These are phyloP conservation scores for Pachyramphus minor DNA, from an alignment of 2,113 vertebrate species.

Conservation along the genomic window DNA sequence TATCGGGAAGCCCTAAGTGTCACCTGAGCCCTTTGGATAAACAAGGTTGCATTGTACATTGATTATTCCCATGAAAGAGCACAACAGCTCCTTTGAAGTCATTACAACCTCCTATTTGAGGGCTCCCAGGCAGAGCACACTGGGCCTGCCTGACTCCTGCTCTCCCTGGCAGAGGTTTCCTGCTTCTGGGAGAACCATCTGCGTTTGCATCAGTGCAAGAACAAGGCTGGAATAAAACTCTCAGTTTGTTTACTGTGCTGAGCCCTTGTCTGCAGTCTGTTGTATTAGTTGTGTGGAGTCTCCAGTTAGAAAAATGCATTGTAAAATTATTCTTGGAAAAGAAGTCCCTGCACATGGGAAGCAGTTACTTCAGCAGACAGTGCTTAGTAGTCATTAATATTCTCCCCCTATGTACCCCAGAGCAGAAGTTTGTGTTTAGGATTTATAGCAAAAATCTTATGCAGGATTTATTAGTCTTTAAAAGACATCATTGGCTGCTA, in stretches of 20 bases:
- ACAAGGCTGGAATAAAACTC: neutral
- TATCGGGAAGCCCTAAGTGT: conserved; percentile 15
- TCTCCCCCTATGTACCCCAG: neutral
- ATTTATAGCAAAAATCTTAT: conserved; percentile 18
- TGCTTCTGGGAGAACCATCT: neutral
- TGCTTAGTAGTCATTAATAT: neutral
- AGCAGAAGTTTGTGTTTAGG: neutral
- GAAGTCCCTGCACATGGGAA: neutral
- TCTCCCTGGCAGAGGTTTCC: neutral
- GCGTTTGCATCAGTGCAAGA: neutral
- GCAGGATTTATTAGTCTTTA: conserved; percentile 33
- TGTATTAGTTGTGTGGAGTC: neutral
- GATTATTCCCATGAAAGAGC: conserved; percentile 41
- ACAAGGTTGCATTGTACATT: conserved; percentile 23
- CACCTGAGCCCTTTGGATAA: conserved; percentile 50
- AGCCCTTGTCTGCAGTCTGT: neutral
- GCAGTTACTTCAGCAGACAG: conserved; percentile 4
- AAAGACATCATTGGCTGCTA: conserved; percentile 14
- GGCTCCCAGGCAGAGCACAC: neutral
- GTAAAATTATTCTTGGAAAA: conserved; percentile 47
- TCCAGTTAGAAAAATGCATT: conserved; percentile 2
- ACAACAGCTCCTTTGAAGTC: conserved; percentile 45
- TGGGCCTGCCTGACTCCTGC: neutral
- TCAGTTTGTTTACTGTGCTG: neutral
- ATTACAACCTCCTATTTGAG: neutral